Evolutionary conservation across 1,140 invertebrate species (phyloP), one percentile per base, ranked within the genome.

Genomic region (Lepidurus packardi): DNA sequence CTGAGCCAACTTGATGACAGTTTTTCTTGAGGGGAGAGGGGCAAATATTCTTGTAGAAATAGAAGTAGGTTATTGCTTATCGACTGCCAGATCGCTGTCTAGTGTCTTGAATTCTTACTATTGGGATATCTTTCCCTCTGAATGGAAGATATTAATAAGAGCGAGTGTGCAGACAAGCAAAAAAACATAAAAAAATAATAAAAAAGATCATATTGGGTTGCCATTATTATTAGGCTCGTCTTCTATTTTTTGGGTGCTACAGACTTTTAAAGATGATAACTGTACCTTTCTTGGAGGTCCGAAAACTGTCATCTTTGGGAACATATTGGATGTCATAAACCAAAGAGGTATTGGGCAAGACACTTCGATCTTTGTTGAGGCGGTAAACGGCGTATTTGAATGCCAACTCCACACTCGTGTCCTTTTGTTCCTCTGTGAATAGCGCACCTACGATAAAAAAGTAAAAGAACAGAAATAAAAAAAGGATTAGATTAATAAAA

Each of bases 311-410:
- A 82, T 93, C 92, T 77, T 90, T 89, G 9, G 93, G 92, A 76
- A 94, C 92, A 85, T 95, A 95, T 84, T 95, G 92, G 81, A 96
- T 95, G 83, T 96, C 93, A 83, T 96, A 96, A 1, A 94, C 90
- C 43, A 97, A 85, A 0, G 93, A 95, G 1, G 91, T 94, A 81
- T 95, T 93, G 5, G 94, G 91, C 73, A 97, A 85, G 13, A 97
- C 85, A 77, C 87, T 88, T 77, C 90, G 89, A 81, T 96, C 94
- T 82, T 93, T 94, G 85, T 97, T 97, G 78, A 97, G 93, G 76
- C 92, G 90, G 85, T 95, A 95, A 1, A 96, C 93, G 1, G 94
- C 94, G 85, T 96, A 96, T 82, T 96, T 96, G 85, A 97, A 97
- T 3, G 95, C 93, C 78, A 95, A 85, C 84, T 96, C 94, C 0